Base-by-base conservation (phyloP, 2,113 vertebrate species). In the Carassius gibelio region DNA sequence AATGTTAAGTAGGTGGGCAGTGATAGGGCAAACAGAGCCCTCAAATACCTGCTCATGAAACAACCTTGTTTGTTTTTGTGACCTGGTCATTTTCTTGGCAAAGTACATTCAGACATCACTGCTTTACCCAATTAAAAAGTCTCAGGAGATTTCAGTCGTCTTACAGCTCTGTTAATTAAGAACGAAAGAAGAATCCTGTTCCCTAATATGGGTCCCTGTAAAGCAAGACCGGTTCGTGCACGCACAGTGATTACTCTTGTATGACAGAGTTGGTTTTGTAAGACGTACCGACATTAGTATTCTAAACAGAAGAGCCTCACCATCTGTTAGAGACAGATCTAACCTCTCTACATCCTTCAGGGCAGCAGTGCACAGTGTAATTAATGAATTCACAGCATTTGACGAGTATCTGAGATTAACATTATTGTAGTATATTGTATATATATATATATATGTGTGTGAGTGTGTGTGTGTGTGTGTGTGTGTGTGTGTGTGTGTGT, bases 51-150 rank as follows among this genome's bases (percentile, higher is more conserved):
- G 15, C 75, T 78, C 52, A 78, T 34, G 48, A 50, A 81, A 84
- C 6, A 48, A 1, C 11, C 84, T 81, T 52, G 14, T 80, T 85
- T 81, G 66, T 71, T 85, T 81, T 85, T 52, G 66, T 52, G 68
- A 74, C 84, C 76, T 34, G 78, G n/a, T 64, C 23, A 42, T 42
- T 75, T 75, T 81, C 71, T 64, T 45, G 15, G 59, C 38, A 64
- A 82, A 86, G 72, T 36, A 62, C 15, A 86, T 36, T 21, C 36
- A n/a, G 19, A 85, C 68, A 75, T 2, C 19, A 75, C 2, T 75
- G 55, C 50, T 75, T 75, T 68, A 55, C 48, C 72, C 45, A 75
- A 62, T 82, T 64, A 75, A 75, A 52, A 14, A 75, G 71, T 52
- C 69, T 75, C 57, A 75, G 55, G 26, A 50, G 85, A 11, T 50